These are phyloP conservation scores for Rotaria macrura DNA, from an alignment of 2,888 invertebrate species.

Conservation along the genomic window DNA sequence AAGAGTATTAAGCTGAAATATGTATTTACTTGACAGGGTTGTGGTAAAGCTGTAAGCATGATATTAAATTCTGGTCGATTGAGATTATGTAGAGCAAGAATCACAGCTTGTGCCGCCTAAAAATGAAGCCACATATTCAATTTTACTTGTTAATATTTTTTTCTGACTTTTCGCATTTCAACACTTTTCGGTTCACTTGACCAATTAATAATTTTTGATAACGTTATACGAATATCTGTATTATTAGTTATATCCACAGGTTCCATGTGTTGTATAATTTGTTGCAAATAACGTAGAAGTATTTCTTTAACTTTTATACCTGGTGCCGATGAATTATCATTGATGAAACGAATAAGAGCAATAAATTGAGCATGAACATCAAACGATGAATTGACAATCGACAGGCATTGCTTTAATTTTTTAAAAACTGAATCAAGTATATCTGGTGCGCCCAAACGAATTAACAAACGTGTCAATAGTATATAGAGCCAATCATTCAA, in stretches of 20 bases:
- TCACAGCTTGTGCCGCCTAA: slow-evolving; percentile 57
- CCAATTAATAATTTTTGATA: slow-evolving; percentile 64
- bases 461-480: slow-evolving; percentile 72
- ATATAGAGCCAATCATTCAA: slow-evolving; percentile 85
- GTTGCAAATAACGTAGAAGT: slow-evolving; percentile 52
- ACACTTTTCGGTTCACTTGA: slow-evolving; percentile 62
- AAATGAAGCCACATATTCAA: slow-evolving; percentile 25
- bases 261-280: slow-evolving; percentile 49
- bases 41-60: slow-evolving; percentile 54
- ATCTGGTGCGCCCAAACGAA: slow-evolving; percentile 74
- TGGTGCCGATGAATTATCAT: slow-evolving; percentile 83
- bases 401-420: slow-evolving; percentile 25
- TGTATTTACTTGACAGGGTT: slow-evolving; percentile 42
- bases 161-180: slow-evolving; percentile 56
- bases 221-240: slow-evolving; percentile 55
- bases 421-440: slow-evolving; percentile 62
- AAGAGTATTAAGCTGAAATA: not conserved
- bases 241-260: slow-evolving; percentile 55
- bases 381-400: slow-evolving; percentile 53
- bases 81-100: slow-evolving; percentile 76
- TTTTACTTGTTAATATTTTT: not conserved
- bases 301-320: slow-evolving; percentile 56
- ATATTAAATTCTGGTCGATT: slow-evolving; percentile 79
- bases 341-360: slow-evolving; percentile 63
- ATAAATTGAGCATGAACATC: slow-evolving; percentile 57